Evolutionary conservation across 2,797 vertebrate species (phyloP).

Genomic region (Alca torda): DNA sequence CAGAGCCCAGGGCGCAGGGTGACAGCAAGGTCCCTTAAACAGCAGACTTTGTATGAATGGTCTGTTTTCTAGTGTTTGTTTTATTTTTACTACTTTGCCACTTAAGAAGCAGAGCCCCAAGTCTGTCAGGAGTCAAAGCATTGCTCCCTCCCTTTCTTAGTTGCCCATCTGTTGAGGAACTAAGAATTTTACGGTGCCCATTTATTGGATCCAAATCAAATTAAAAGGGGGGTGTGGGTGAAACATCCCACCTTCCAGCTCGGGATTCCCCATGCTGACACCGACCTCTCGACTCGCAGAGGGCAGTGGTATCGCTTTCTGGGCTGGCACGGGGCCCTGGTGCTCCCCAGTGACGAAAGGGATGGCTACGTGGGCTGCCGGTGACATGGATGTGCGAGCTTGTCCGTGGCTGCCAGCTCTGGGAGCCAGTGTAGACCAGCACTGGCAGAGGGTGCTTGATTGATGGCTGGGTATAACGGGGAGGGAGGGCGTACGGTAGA

Average conservation of each 20-base stretch:
- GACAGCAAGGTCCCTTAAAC: background rate
- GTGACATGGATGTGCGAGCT: background rate
- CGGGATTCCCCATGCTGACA: background rate
- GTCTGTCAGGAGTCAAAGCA: background rate
- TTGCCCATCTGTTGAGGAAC: background rate
- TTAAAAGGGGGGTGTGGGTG: background rate
- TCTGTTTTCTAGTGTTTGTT: background rate
- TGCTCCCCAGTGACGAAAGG: background rate
- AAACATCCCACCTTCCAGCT: background rate
- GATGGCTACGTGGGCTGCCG: accelerated
- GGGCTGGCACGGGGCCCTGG: background rate
- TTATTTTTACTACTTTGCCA: background rate
- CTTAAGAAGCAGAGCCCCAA: background rate
- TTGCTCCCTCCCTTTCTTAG: background rate
- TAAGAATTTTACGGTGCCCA: background rate
- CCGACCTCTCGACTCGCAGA: accelerated
- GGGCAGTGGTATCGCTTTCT: background rate
- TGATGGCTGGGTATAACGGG: background rate
- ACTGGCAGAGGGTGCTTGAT: background rate
- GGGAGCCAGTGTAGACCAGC: background rate
- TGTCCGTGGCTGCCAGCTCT: background rate
- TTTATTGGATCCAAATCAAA: background rate
- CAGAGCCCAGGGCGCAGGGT: background rate
- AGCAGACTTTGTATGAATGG: background rate
- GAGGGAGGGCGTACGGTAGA: background rate